Evolutionary conservation across 2,113 vertebrate genomes (phyloP), one percentile per base, ranked within the genome.

Genomic region (Chaetorhynchus papuensis): DNA sequence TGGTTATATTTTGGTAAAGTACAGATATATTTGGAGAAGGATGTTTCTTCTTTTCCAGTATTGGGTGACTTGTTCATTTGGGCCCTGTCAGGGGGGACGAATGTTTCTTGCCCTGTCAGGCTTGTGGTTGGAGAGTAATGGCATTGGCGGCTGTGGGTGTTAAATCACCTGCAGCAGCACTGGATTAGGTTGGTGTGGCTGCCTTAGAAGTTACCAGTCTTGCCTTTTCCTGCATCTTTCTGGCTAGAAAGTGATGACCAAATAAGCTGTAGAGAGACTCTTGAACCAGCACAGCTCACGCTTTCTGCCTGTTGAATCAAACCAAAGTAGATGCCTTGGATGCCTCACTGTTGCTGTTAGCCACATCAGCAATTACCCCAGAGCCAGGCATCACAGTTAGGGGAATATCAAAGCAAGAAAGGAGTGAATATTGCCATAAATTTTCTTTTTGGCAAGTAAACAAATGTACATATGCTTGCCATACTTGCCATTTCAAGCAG

Each of bases 51-150:
- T 84, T 82, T 77, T 89, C n/a, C 9, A 19, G n/a, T 65, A 28
- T 71, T 71, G 42, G 35, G 45, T 69, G 49, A 60, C 63, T 91
- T 96, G 76, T 89, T 96, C 27, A 7, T 94, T 94, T 87, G 89
- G 87, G 79, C 87, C 83, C 64, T 92, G n/a, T n/a, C n/a, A n/a
- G n/a, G n/a, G n/a, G n/a, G n/a, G n/a, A n/a, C n/a, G n/a, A n/a
- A n/a, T n/a, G n/a, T 95, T 94, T 97, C 89, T 87, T 97, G 84
- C 31, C 52, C n/a, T 70, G 9, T 89, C 71, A 75, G 60, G 27
- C 64, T 44, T 42, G 18, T 75, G 56, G n/a, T 30, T 20, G 45
- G 39, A 75, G 42, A 21, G 11, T 30, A 57, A 68, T 54, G 96
- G 70, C 75, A 35, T 64, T 10, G 7, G 72, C 87, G 50, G 16